These are phyloP conservation scores for Nothocercus nigrocapillus DNA, from an alignment of 2,113 vertebrate species.

Conservation along the genomic window DNA sequence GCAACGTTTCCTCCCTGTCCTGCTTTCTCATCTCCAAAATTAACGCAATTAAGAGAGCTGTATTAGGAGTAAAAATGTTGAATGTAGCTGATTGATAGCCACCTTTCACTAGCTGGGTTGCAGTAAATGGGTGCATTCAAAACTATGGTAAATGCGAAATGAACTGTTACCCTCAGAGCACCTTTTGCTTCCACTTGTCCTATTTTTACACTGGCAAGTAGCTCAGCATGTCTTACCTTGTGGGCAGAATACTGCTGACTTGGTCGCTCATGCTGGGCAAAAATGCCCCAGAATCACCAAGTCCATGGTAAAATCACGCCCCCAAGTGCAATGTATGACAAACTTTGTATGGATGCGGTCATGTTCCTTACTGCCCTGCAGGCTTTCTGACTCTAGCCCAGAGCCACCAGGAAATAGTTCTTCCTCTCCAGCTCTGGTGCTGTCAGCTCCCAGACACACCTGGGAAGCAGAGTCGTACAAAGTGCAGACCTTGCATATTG, in stretches of 20 bases:
- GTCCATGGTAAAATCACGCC: not conserved
- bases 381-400: not conserved
- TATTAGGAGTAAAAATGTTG: not conserved
- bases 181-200: slow-evolving; percentile 21
- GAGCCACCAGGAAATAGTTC: not conserved
- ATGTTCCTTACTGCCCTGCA: not conserved
- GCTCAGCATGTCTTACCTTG: not conserved
- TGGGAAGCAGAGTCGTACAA: not conserved
- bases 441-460: not conserved
- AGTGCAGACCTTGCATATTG: not conserved
- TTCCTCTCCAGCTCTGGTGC: not conserved
- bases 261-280: not conserved
- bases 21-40: slow-evolving; percentile 35
- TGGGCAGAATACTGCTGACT: not conserved
- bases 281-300: not conserved
- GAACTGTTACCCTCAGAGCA: not conserved
- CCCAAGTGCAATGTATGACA: not conserved
- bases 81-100: not conserved
- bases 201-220: not conserved
- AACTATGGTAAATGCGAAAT: not conserved
- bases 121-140: slow-evolving; percentile 25
- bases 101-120: not conserved
- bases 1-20: slow-evolving; percentile 33
- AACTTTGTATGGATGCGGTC: not conserved
- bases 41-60: slow-evolving; percentile 9